phyloP scores from a whole-genome alignment of 2,888 invertebrate genomes.

The Drosophila cracens region DNA sequence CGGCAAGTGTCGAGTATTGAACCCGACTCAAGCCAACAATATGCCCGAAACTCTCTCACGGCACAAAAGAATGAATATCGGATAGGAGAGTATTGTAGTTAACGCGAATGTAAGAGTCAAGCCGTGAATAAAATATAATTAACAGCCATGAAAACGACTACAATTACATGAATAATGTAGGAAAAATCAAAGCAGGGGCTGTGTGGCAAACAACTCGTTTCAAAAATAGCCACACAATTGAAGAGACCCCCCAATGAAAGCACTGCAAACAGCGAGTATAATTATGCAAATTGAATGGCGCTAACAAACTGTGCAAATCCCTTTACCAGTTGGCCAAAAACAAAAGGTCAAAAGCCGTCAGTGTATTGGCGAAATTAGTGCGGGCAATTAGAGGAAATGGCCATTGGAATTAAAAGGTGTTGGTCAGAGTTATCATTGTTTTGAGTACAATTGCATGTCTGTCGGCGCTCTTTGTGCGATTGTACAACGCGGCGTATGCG shows the following conservation, averaged over 20 bases:
- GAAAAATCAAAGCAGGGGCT: slow-evolving; percentile 49
- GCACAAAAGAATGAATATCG: slow-evolving; percentile 20
- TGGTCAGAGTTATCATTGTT: slow-evolving; percentile 15
- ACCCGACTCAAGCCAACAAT: slow-evolving; percentile 49
- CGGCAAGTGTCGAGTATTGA: slow-evolving; percentile 51
- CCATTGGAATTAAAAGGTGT: slow-evolving; percentile 39
- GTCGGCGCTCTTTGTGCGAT: not conserved
- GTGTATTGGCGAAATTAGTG: slow-evolving; percentile 17
- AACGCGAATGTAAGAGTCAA: not conserved
- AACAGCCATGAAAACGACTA: slow-evolving; percentile 53
- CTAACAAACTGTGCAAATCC: slow-evolving; percentile 18
- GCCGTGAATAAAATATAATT: slow-evolving; percentile 59
- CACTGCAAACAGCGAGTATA: slow-evolving; percentile 25
- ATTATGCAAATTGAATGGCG: slow-evolving; percentile 73
- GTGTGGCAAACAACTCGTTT: slow-evolving; percentile 37
- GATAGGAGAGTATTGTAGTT: slow-evolving; percentile 3
- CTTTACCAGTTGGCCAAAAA: slow-evolving; percentile 15
- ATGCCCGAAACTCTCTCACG: slow-evolving; percentile 9
- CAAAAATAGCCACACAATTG: slow-evolving; percentile 53
- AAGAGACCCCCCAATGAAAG: not conserved
- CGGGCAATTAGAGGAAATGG: slow-evolving; percentile 15
- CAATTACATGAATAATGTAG: slow-evolving; percentile 37
- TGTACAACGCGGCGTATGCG: slow-evolving; percentile 55
- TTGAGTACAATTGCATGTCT: slow-evolving; percentile 2
- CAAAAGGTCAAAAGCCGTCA: slow-evolving; percentile 65